Percentiles rank a stretch among this genome's conserved stretches.
phyloP scores from a whole-genome alignment of 2,797 vertebrate species.

The Rhodeus uyekii region DNA sequence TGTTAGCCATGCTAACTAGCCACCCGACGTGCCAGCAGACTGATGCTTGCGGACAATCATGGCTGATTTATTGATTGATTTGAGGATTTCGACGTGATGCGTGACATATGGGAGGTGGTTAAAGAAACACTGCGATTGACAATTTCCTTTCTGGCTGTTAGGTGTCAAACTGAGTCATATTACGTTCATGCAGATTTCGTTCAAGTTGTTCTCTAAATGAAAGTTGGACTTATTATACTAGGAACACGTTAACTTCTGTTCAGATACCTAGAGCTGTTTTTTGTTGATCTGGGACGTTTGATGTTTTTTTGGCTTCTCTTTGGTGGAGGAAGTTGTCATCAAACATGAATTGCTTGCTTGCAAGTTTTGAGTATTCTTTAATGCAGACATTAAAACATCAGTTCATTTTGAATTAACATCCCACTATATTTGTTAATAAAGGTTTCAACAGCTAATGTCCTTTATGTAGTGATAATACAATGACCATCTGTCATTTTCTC shows the following conservation, averaged over 20 bases:
- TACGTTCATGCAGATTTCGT: not conserved
- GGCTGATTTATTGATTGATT: not conserved
- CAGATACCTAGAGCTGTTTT: not conserved
- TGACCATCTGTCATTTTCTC: not conserved
- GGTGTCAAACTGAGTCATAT: not conserved
- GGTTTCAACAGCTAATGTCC: not conserved
- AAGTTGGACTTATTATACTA: not conserved
- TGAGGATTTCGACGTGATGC: not conserved
- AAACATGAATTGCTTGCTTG: not conserved
- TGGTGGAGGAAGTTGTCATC: not conserved
- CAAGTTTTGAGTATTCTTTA: not conserved
- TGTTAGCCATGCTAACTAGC: conserved; percentile 32
- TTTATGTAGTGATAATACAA: not conserved
- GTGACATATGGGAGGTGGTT: not conserved
- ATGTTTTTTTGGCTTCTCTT: not conserved
- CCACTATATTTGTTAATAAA: not conserved
- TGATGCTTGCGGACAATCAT: not conserved
- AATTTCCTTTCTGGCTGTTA: not conserved
- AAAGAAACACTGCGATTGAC: not conserved
- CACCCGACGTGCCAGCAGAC: conserved; percentile 12
- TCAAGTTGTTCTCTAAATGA: not conserved
- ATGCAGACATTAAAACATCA: not conserved
- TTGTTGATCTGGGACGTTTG: not conserved
- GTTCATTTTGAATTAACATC: not conserved
- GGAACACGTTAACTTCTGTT: not conserved